Evolutionary conservation across 2,113 vertebrate genomes (phyloP).

Genomic region (Spheniscus mendiculus): DNA sequence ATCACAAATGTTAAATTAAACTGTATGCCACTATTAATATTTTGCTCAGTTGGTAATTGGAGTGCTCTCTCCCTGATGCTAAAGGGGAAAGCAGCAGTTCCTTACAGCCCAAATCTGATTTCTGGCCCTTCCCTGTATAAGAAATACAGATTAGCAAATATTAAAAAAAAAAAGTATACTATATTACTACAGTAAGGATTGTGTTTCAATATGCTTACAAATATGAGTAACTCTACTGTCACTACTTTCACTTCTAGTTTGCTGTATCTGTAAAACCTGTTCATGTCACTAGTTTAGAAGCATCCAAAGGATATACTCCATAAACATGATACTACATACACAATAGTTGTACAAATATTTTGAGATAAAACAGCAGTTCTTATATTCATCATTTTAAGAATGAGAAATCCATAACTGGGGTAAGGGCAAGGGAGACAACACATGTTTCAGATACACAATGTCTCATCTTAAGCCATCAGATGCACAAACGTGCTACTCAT

Average conservation of each 20-base stretch:
- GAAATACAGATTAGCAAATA: neutral
- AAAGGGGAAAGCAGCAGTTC: neutral
- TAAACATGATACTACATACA: neutral
- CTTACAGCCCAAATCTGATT: neutral
- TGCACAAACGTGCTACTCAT: neutral
- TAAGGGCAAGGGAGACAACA: neutral
- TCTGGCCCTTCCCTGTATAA: neutral
- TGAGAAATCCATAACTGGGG: neutral
- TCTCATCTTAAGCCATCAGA: neutral
- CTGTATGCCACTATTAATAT: neutral
- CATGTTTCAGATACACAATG: neutral
- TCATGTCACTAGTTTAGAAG: neutral
- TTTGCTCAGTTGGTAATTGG: neutral
- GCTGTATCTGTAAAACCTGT: neutral
- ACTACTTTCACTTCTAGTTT: neutral
- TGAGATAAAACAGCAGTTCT: neutral
- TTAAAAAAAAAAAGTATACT: neutral
- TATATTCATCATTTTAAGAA: neutral
- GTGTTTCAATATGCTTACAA: neutral
- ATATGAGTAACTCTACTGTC: neutral
- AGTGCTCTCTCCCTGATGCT: neutral
- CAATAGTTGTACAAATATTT: neutral
- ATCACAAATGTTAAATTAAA: neutral
- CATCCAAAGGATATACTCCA: neutral
- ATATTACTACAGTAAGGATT: neutral